Evolutionary conservation across 1,140 invertebrate species (phyloP).

Genomic region (Drosophila equinoxialis): DNA sequence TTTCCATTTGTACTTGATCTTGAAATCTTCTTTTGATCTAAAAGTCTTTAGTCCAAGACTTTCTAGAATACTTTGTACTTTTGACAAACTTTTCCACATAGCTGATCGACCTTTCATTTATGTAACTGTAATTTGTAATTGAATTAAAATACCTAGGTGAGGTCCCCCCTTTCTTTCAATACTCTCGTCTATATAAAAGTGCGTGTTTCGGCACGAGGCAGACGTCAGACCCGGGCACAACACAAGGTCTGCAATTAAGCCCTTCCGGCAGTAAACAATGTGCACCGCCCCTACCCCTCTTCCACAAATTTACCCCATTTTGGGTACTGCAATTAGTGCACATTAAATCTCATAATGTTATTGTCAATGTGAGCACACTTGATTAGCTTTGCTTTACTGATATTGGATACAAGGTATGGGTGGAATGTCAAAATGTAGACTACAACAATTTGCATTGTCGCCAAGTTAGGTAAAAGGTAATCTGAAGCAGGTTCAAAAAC

Average conservation of each 20-base stretch:
- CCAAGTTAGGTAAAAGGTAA: slow-evolving; percentile 15
- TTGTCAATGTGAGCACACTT: slow-evolving; percentile 55
- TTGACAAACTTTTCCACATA: neutral
- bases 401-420: slow-evolving; percentile 40
- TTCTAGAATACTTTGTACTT: too few species aligned
- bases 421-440: too few species aligned
- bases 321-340: slow-evolving; percentile 58
- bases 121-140: slow-evolving; percentile 56
- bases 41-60: too few species aligned
- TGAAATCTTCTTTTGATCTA: too few species aligned
- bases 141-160: slow-evolving; percentile 56
- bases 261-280: slow-evolving; percentile 53
- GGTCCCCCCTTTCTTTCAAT: neutral
- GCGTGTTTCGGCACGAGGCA: slow-evolving; percentile 51
- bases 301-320: too few species aligned
- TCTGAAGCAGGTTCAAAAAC: slow-evolving; percentile 25
- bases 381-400: slow-evolving; percentile 64
- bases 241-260: slow-evolving; percentile 63
- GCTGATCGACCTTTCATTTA: neutral
- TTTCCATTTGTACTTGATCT: too few species aligned
- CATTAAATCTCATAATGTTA: slow-evolving; percentile 80
- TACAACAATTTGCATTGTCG: neutral
- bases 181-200: slow-evolving; percentile 44
- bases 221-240: slow-evolving; percentile 1
- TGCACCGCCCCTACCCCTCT: neutral